Percentiles rank a stretch among this genome's conserved stretches.
Evolutionary conservation across 2,113 vertebrate genomes (phyloP).

Genomic region (Sterna hirundo): DNA sequence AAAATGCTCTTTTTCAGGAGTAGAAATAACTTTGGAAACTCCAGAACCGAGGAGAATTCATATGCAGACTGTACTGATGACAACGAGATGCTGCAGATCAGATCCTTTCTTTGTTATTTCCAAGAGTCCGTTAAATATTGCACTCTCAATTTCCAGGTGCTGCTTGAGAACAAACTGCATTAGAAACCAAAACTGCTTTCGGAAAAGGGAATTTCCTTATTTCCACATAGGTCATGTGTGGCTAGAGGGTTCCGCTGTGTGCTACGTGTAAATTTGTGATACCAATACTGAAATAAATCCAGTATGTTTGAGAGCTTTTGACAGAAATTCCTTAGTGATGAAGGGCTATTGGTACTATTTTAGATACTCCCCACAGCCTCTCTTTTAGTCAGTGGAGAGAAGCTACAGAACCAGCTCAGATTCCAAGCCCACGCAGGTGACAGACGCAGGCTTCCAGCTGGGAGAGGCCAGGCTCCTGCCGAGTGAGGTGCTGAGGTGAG

Average conservation of each 20-base stretch:
- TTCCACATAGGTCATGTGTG: background rate
- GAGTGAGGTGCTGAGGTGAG: background rate
- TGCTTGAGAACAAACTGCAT: conserved; percentile 15
- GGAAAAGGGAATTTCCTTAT: background rate
- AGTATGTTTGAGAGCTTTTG: background rate
- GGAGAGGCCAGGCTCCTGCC: background rate
- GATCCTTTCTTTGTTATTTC: background rate
- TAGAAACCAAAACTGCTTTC: conserved; percentile 12
- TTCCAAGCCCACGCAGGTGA: background rate
- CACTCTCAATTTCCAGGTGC: conserved; percentile 41
- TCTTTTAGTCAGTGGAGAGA: background rate
- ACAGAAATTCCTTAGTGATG: background rate
- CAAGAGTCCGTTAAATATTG: background rate
- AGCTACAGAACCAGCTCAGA: background rate
- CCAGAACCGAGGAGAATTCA: background rate
- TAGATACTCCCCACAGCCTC: background rate
- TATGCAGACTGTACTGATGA: background rate
- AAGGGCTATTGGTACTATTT: background rate
- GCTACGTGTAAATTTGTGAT: background rate
- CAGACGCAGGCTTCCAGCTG: background rate
- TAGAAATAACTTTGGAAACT: background rate
- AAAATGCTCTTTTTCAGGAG: background rate
- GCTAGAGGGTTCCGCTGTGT: background rate
- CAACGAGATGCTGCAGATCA: conserved; percentile 20
- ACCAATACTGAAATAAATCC: background rate